These are phyloP conservation scores for Amiota communis DNA, from an alignment of 2,888 invertebrate species.

Conservation along the genomic window DNA sequence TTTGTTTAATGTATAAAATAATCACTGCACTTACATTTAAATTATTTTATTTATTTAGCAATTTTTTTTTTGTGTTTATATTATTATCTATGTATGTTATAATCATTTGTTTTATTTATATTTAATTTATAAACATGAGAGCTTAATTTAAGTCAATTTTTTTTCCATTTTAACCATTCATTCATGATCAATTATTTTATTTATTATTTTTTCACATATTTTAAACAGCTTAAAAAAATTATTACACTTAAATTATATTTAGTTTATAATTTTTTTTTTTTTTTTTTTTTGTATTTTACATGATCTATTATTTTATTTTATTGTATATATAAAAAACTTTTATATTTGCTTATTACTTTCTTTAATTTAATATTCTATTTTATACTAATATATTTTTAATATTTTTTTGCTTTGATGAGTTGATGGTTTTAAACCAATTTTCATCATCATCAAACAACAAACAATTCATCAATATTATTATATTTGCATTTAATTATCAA, in stretches of 20 bases:
- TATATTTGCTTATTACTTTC: no score
- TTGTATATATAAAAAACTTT: no score
- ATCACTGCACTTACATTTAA: constrained; percentile 24
- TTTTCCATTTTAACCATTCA: no score
- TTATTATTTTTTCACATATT: no score
- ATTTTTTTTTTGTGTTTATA: not conserved
- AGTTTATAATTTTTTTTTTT: constrained; percentile 8
- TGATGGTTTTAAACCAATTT: no score
- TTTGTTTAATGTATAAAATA: constrained; percentile 17
- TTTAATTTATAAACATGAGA: not conserved
- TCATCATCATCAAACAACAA: no score
- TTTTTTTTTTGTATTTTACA: not conserved
- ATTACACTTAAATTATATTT: constrained; percentile 5
- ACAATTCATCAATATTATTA: no score
- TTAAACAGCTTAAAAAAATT: not conserved
- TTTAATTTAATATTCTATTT: not conserved
- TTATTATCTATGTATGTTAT: no score
- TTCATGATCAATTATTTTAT: no score
- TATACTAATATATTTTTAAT: not conserved
- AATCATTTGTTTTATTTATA: not conserved
- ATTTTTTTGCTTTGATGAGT: not conserved
- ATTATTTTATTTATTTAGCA: constrained; percentile 8
- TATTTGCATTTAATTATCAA: no score
- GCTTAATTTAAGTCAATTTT: not conserved
- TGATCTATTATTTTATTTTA: not conserved